Base-by-base conservation (phyloP, 2,888 invertebrate species). In the Hetaerina titia region DNA sequence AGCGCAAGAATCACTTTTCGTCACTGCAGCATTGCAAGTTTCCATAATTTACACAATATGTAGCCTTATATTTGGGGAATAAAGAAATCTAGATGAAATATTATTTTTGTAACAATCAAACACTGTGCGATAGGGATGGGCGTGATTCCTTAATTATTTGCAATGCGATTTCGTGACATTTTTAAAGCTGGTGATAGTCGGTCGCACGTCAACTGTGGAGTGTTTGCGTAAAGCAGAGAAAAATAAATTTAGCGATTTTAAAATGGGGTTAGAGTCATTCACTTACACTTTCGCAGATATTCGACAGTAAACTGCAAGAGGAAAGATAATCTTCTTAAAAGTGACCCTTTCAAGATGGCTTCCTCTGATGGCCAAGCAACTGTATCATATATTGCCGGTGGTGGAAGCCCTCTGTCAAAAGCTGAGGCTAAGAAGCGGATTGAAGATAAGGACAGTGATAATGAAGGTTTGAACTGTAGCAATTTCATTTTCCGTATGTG, bases 371-470 rank as follows among this genome's bases (percentile, higher is more conserved):
- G 92, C 56, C 64, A 92, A 74, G 92, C 56, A 56, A 92, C 92
- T 56, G 92, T 69, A 92, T 69, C 69, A 56, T 92, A 57, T 45
- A 69, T 92, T 74, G 92, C n/a, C 22, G 69, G 64, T 13, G 92
- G 56, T 56, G 92, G n/a, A 57, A 92, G 69, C 15, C 69, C 69
- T 22, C 69, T 97, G 97, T 98, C 98, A 96, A 97, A 97, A 96
- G 97, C 97, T 95, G 97, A 97, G 96, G 97, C 97, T 96, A 96
- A 97, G 96, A 97, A 97, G 95, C 97, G 96, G 95, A 97, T 97
- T 96, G 97, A 97, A 96, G 97, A 97, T 96, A 97, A 98, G 95
- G 97, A 97, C 96, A 97, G 97, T 96, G 97, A 97, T 96, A 97
- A 97, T 96, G 97, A 97, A 95, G 97, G 98, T 98, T 97, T 96